These are phyloP conservation scores for Dufourea novaeangliae DNA, from an alignment of 1,140 invertebrate species.

Conservation along the genomic window DNA sequence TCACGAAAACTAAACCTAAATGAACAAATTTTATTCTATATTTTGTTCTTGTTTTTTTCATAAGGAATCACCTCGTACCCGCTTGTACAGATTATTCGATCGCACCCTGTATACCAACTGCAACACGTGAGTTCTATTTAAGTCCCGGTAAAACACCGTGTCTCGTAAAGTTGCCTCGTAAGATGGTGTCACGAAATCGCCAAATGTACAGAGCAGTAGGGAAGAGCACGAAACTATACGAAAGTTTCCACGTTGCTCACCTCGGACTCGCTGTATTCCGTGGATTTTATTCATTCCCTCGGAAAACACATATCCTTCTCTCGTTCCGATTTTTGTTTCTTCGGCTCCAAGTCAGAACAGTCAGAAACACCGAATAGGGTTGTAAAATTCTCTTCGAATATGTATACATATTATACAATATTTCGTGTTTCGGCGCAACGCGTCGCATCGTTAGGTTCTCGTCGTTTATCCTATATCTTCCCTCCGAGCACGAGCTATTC, in stretches of 20 bases:
- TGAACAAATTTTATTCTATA: too few relatives aligned
- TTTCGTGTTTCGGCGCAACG: too few relatives aligned
- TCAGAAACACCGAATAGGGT: too few relatives aligned
- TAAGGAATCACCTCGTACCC: too few relatives aligned
- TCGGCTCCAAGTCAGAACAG: too few relatives aligned
- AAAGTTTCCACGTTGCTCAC: neutral
- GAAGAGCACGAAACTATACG: conserved; percentile 18
- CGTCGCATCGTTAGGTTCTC: conserved; percentile 14
- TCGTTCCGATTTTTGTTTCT: neutral
- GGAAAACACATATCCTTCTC: conserved; percentile 4
- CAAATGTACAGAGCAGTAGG: conserved; percentile 21
- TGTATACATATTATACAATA: too few relatives aligned
- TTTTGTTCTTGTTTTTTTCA: too few relatives aligned
- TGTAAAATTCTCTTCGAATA: too few relatives aligned
- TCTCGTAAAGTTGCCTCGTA: conserved; percentile 16
- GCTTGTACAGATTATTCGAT: too few relatives aligned
- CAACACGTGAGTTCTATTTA: conserved; percentile 9
- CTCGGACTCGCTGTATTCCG: conserved; percentile 2
- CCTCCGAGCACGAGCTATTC: conserved; percentile 12
- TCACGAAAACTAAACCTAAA: too few relatives aligned
- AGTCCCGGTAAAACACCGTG: neutral
- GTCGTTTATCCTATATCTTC: conserved; percentile 23
- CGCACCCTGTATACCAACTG: too few relatives aligned
- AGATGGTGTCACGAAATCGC: conserved; percentile 31
- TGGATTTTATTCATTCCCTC: neutral